These are phyloP conservation scores for Solenodon paradoxus DNA, from an alignment of 2,113 vertebrate species.

Conservation along the genomic window DNA sequence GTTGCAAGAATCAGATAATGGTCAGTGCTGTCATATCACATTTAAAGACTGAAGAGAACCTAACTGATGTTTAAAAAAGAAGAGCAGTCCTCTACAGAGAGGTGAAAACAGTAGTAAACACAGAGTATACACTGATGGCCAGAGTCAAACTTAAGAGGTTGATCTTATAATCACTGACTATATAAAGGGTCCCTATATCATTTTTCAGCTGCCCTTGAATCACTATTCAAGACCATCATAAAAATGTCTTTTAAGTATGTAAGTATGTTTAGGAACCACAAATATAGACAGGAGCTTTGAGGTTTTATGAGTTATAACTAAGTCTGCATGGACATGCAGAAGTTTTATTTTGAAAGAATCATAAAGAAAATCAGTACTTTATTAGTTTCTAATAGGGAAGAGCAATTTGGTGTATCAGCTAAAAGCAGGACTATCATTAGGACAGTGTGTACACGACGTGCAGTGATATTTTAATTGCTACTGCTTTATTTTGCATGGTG, in stretches of 20 bases:
- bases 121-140: neutral
- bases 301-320: neutral
- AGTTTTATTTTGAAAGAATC: conserved; percentile 9
- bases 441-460: neutral
- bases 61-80: neutral
- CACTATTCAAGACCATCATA: neutral
- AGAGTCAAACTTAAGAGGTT: neutral
- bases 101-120: neutral
- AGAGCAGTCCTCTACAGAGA: neutral
- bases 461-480: neutral
- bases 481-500: neutral
- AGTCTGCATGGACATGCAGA: neutral
- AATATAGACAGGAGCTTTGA: neutral
- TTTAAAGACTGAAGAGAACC: neutral
- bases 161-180: neutral
- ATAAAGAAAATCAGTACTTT: conserved; percentile 7
- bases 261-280: neutral
- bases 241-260: neutral
- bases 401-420: neutral
- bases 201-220: neutral
- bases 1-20: neutral
- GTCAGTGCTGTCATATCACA: neutral
- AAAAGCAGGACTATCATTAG: neutral
- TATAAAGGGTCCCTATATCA: neutral
- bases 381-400: neutral